Base-by-base conservation (phyloP, 2,888 invertebrate species). In the Morinoia aosen region DNA sequence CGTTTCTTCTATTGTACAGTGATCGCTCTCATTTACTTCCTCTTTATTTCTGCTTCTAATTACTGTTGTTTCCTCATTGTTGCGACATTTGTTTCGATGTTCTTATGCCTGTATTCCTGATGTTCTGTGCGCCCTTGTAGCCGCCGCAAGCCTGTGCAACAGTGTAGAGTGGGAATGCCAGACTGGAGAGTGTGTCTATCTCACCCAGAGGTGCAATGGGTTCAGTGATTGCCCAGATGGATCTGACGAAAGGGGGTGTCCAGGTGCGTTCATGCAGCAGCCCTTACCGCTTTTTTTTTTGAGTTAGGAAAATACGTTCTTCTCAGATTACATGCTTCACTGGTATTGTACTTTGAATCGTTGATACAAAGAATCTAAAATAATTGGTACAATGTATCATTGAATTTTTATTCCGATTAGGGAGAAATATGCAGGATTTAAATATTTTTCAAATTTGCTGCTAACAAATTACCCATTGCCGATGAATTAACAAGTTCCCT, bases 171-270 rank as follows among this genome's bases (percentile, higher is more conserved):
- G 98, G 97, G 98, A 98, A 96, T 99, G 98, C 97, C 97, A 97
- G 96, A 98, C 98, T 97, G 98, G 98, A 95, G 98, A 98, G 97
- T 98, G 98, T 97, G 98, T 98, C 97, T 98, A 98, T 93, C 97
- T 98, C 96, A 97, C 98, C 97, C 97, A 98, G 97, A 97, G 98
- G 96, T 98, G 98, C 97, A 98, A 98, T 97, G 98, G 98, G 96
- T 97, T 98, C 96, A 97, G 98, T 97, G 98, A 98, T 97, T 98
- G 98, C 97, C 98, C 98, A 0, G 98, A 98, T 97, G 98, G 98
- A 97, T 98, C 98, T 96, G 98, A 98, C 97, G 98, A 98, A 97
- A 97, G 98, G 16, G 61, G 76, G 40, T 96, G 96, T 64, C 64
- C 95, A 96, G 93, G 96, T 94, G 57, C 95, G 93, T 96, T 95